Evolutionary conservation across 2,888 invertebrate genomes (phyloP).

Genomic region (Ochropleura leucogaster): DNA sequence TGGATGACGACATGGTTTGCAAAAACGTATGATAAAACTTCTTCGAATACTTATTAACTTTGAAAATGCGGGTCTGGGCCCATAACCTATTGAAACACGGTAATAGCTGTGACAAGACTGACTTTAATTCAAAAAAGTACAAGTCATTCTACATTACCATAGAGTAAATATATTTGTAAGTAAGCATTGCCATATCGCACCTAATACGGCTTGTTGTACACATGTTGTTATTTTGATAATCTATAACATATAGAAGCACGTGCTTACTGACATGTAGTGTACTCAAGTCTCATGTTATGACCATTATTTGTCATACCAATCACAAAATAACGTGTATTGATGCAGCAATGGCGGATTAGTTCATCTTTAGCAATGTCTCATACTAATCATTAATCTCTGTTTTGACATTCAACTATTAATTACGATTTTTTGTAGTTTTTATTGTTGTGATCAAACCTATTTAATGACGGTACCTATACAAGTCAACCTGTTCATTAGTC

Average conservation of each 20-base stretch:
- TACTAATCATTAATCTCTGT: conserved; percentile 5
- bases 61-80: too few relatives aligned
- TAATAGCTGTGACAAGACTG: too few relatives aligned
- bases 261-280: conserved; percentile 52
- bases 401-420: conserved; percentile 27
- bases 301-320: conserved; percentile 50
- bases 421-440: conserved; percentile 18
- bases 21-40: too few relatives aligned
- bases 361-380: conserved; percentile 15
- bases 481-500: conserved; percentile 34
- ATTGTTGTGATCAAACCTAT: conserved; percentile 20
- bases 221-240: too few relatives aligned
- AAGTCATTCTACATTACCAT: too few relatives aligned
- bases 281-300: conserved; percentile 27
- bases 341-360: conserved; percentile 9
- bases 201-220: too few relatives aligned
- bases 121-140: too few relatives aligned
- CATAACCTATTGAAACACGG: too few relatives aligned
- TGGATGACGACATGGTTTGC: too few relatives aligned
- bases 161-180: too few relatives aligned
- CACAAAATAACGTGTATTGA: conserved; percentile 30
- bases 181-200: too few relatives aligned
- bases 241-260: conserved; percentile 59
- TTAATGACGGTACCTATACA: conserved; percentile 28
- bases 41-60: too few relatives aligned